These are phyloP conservation scores for Mus caroli DNA, from an alignment of 2,797 vertebrate genomes.

Conservation along the genomic window DNA sequence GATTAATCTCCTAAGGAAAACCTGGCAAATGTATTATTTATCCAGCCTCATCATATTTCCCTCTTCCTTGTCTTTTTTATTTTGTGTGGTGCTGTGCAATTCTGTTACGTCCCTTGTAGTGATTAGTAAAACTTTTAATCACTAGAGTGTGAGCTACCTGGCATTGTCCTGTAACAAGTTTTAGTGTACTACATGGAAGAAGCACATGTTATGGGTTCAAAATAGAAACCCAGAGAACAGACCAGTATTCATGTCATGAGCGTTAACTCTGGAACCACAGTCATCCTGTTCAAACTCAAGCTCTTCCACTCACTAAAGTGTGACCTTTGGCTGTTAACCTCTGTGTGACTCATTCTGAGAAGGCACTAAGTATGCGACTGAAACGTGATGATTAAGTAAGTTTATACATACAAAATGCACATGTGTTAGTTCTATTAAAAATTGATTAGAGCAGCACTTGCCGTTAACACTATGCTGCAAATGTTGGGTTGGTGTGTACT, in stretches of 20 bases:
- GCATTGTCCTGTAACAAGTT: not conserved
- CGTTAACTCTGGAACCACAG: not conserved
- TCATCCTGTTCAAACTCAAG: not conserved
- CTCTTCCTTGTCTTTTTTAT: slow-evolving; percentile 60
- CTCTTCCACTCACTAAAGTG: not conserved
- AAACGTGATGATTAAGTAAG: slow-evolving; percentile 21
- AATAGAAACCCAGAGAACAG: slow-evolving; percentile 28
- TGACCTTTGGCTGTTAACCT: not conserved
- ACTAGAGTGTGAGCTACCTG: slow-evolving; percentile 31
- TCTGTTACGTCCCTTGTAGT: slow-evolving; percentile 40
- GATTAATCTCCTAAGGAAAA: slow-evolving; percentile 77
- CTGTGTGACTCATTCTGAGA: not conserved
- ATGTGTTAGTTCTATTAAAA: slow-evolving; percentile 3
- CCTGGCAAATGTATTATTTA: slow-evolving; percentile 80
- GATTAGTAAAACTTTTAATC: slow-evolving; percentile 57
- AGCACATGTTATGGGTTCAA: not conserved
- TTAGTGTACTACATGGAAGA: not conserved
- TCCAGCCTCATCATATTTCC: slow-evolving; percentile 67
- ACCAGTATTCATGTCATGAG: not conserved
- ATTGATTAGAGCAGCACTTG: slow-evolving; percentile 18
- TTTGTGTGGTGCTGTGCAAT: not conserved
- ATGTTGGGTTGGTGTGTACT: not conserved
- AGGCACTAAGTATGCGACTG: not conserved
- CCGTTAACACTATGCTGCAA: not conserved
- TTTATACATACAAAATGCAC: not conserved